Evolutionary conservation across 2,888 invertebrate species (phyloP).

Genomic region (Scaptomyza tumidula): DNA sequence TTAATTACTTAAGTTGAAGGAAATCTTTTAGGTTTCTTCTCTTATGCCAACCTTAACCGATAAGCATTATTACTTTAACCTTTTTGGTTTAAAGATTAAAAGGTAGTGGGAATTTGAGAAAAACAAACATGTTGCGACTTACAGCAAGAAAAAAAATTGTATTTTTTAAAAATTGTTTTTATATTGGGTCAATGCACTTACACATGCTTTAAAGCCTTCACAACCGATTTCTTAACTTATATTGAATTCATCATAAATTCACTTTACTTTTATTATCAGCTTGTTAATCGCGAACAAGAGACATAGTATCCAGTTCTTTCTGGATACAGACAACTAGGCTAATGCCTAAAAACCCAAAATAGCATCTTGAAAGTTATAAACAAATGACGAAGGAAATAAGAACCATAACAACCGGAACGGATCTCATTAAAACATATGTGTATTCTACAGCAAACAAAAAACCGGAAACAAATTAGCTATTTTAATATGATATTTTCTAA

Average conservation of each 20-base stretch:
- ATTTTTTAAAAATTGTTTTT: conserved; percentile 13
- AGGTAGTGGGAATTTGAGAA: conserved; percentile 4
- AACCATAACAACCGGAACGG: background rate
- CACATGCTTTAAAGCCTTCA: conserved; percentile 11
- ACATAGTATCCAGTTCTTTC: no score
- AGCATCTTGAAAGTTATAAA: no score
- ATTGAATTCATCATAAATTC: background rate
- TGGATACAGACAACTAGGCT: no score
- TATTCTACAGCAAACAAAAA: background rate
- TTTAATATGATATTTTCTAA: conserved; percentile 20
- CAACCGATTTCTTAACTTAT: background rate
- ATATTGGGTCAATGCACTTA: conserved; percentile 14
- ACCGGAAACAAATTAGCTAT: background rate
- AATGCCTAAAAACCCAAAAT: no score
- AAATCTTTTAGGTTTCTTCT: conserved; percentile 19
- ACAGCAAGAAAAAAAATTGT: conserved; percentile 6
- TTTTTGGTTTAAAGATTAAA: conserved; percentile 51
- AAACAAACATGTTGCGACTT: conserved; percentile 29
- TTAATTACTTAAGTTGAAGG: conserved; percentile 40
- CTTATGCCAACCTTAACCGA: conserved; percentile 56
- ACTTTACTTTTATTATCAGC: no score
- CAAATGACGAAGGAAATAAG: no score
- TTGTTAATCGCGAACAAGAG: no score
- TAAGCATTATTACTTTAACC: conserved; percentile 57
- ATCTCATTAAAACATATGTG: no score